phyloP scores from a whole-genome alignment of 2,797 vertebrate genomes.

The Periophthalmus magnuspinnatus region DNA sequence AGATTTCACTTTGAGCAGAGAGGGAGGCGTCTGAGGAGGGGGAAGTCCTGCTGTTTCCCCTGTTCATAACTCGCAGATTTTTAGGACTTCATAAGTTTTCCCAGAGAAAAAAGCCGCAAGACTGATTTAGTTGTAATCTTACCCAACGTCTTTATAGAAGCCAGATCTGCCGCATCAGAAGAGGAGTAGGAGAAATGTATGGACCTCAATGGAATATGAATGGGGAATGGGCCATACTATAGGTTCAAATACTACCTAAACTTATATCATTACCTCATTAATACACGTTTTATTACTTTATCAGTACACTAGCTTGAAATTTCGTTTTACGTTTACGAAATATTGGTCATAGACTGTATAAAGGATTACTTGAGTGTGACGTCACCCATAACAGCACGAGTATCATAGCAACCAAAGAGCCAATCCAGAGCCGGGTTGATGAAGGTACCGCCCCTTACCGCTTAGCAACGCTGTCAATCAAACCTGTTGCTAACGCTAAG shows the following conservation, averaged over 20 bases:
- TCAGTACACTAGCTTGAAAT: too few relatives aligned
- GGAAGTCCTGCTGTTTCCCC: conserved; percentile 69
- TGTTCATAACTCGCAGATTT: conserved; percentile 75
- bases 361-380: too few relatives aligned
- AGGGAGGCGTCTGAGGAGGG: conserved; percentile 29
- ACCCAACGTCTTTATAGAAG: conserved; percentile 82
- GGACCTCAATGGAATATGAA: conserved; percentile 50
- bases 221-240: conserved; percentile 38
- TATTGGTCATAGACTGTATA: too few relatives aligned
- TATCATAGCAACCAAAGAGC: too few relatives aligned
- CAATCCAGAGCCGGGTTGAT: too few relatives aligned
- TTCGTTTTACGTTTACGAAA: too few relatives aligned
- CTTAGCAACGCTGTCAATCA: too few relatives aligned
- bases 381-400: too few relatives aligned
- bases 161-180: conserved; percentile 71
- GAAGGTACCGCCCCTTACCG: too few relatives aligned
- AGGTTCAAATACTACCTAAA: neutral
- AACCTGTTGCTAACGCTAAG: too few relatives aligned
- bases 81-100: conserved; percentile 86
- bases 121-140: conserved; percentile 83
- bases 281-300: conserved; percentile 9
- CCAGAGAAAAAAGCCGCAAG: conserved; percentile 78
- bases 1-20: conserved; percentile 65
- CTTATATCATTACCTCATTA: conserved; percentile 1
- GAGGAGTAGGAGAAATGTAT: conserved; percentile 23